Conservation (phyloP, 2,113 vertebrate species). For the Notothenia coriiceps region DNA sequence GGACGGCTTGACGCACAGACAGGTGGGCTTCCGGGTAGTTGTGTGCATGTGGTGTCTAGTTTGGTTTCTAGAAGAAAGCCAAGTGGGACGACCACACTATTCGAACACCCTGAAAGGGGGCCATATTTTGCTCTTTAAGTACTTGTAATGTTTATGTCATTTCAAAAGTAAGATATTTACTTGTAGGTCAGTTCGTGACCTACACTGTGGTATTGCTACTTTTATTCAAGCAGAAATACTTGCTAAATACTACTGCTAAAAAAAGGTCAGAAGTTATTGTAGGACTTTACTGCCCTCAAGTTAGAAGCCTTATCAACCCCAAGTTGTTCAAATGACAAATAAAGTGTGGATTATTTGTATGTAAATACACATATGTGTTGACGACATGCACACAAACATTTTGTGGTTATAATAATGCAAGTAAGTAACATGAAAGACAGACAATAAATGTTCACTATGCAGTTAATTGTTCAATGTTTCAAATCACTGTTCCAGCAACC, state of each 20-base stretch:
- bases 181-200: no score
- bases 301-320: conserved; percentile 16
- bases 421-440: background rate
- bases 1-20: conserved; percentile 90
- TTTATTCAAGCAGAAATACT: no score
- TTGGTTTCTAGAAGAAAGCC: background rate
- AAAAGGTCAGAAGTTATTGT: background rate
- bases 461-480: conserved; percentile 16
- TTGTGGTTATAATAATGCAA: conserved; percentile 24
- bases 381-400: conserved; percentile 36
- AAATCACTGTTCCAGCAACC: conserved; percentile 42
- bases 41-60: conserved; percentile 8
- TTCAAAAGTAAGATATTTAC: no score
- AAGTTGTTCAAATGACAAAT: background rate
- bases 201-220: no score
- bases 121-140: no score
- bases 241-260: background rate
- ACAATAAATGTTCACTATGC: no score
- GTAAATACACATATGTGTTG: conserved; percentile 4
- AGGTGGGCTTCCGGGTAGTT: conserved; percentile 87
- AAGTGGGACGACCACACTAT: background rate
- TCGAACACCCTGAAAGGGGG: no score
- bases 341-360: background rate
- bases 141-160: no score
- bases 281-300: conserved; percentile 5